Evolutionary conservation across 2,113 vertebrate species (phyloP), one percentile per base, ranked within the genome.

Genomic region (Polypterus bichir): DNA sequence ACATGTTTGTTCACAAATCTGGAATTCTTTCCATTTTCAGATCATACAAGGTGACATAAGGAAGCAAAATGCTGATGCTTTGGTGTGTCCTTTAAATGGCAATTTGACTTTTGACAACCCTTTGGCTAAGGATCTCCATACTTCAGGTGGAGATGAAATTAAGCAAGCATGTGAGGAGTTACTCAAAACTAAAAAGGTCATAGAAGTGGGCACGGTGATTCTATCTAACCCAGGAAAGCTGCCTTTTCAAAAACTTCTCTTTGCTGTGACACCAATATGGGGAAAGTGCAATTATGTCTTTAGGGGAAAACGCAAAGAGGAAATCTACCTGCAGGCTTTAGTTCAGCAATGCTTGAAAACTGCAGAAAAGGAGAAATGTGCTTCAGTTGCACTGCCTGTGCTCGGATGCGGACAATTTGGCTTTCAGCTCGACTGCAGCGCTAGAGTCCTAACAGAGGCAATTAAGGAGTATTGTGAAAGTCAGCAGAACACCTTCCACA

Each of bases 351-450:
- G 71, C 59, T 66, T 76, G 44, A 54, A 59, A 48, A 55, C 48
- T 11, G 72, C 66, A 6, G 71, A 73, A n/a, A 60, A 54, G 2
- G 51, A n/a, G 4, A 52, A 59, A 2, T 63, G 63, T 54, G 47
- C 8, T 7, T 74, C 74, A 27, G 61, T 76, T 9, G 69, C 58
- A 11, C 64, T 76, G 62, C 69, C 72, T 6, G 48, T 49, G 3
- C 48, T 73, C 1, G 72, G 69, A 3, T 69, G 61, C 44, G 59
- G 54, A 47, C 51, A 11, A 1, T 71, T 71, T 51, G 68, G 71
- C 5, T 71, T 71, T 58, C 65, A 72, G 0, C 27, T 64, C 60
- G 65, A 59, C 59, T 69, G 73, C 10, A 70, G 69, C 48, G 70
- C 68, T 9, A 10, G 48, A n/a, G 71, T 66, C 4, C 47, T 69